Evolutionary conservation across 2,113 vertebrate species (phyloP), one percentile per base, ranked within the genome.

Genomic region (Haplotaxodon microlepis): DNA sequence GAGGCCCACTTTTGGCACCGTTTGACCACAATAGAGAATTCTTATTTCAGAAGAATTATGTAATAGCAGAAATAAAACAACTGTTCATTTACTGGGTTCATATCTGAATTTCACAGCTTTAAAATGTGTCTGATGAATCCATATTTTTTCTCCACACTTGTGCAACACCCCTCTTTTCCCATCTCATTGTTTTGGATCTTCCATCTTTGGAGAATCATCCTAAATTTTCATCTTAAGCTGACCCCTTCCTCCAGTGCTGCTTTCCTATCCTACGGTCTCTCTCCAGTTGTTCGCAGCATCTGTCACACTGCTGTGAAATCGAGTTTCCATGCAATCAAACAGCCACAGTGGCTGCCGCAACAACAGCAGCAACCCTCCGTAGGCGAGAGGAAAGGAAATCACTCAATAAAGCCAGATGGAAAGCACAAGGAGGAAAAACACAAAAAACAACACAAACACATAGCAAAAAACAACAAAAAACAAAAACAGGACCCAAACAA

Each of bases 261-360:
- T 80, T 73, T 82, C 36, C 69, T 54, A 73, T 85, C 34, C 50
- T 79, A 40, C 24, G 29, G 38, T 81, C 85, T 82, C 82, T 85
- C 94, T 96, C 96, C 96, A 96, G 96, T 94, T 96, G 94, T 97
- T 96, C 87, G 96, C 96, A 96, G 95, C 94, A 94, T 96, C 94
- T 94, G 90, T 92, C 92, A 92, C 89, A 71, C 84, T 85, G 89
- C 63, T 87, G 85, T 79, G 85, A 97, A 96, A 96, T 96, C 45
- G 95, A 97, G 96, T 96, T 96, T 96, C 94, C 90, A 87, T 90
- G 86, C 90, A 95, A 96, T 95, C 93, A 93, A 90, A 84, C 82
- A 27, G 79, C 83, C 61, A 53, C 89, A 81, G 89, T n/a, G 59
- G 85, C 84, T 38, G 92, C 83, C 5, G 47, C 86, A n/a, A 8